Evolutionary conservation across 1,140 invertebrate species (phyloP), one percentile per base, ranked within the genome.

Genomic region (Marisa cornuarietis): DNA sequence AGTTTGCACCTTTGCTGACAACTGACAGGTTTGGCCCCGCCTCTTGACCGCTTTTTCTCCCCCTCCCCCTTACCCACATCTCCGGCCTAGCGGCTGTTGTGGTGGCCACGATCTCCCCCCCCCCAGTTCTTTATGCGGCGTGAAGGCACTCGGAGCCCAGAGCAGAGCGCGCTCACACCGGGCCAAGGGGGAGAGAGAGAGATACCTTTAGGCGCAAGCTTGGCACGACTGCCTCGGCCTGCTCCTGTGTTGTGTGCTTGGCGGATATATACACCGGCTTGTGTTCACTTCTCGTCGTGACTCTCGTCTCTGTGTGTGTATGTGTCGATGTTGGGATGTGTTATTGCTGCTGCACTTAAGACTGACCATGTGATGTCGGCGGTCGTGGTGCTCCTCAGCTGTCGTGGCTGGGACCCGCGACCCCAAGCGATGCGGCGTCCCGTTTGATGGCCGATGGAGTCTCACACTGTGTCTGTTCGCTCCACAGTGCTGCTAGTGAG

Each of bases 11-110:
- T 79, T 74, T 20, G 26, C 61, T 79, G 81, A 79, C 81, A 79
- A 66, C 51, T 82, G 81, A 82, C 74, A 69, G 42, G 42, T 72
- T 51, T 51, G 79, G 61, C 79, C 76, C 72, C 78, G 83, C 79
- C 84, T 83, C 24, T 31, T 69, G 84, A 83, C 83, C 84, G 81
- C 51, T 83, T 77, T 83, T 83, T 76, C 65, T 72, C 71, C 54
- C 79, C 79, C 69, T 51, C 68, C 71, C 79, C 76, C 75, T 49
- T 65, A 6, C 31, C 79, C 68, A 51, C 65, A 71, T 61, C 68
- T 62, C 71, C 61, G 61, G 82, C 79, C 72, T 79, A 22, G 68
- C 69, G 71, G 76, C 63, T 69, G 49, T 52, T 26, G 78, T 80
- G 80, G 76, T 68, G 72, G 69, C 71, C 62, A 61, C 66, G 66